A percentile compares a stretch with the other conserved stretches of the same genome.
These are phyloP conservation scores for Heliconius hermathena DNA, from an alignment of 1,140 invertebrate genomes.

Conservation along the genomic window DNA sequence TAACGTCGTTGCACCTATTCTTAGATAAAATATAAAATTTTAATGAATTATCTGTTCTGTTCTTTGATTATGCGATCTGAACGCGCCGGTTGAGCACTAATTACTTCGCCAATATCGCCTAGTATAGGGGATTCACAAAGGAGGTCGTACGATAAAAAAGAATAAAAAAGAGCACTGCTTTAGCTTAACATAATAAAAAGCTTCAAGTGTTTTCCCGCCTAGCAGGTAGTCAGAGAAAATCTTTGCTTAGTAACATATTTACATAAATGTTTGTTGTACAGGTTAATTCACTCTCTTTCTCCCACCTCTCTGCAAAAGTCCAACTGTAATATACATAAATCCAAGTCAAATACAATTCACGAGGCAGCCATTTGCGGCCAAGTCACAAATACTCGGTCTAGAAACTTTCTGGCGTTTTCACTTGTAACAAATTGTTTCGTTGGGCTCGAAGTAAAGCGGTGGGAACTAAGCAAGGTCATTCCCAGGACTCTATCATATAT, in stretches of 20 bases:
- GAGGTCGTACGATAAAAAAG: no score
- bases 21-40: no score
- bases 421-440: constrained; percentile 21
- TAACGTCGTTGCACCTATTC: no score
- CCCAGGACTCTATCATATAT: neutral
- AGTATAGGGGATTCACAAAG: no score
- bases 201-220: no score
- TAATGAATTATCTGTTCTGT: no score
- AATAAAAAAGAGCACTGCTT: no score
- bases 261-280: neutral
- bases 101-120: no score
- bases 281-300: neutral
- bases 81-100: no score
- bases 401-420: constrained; percentile 25
- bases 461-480: neutral
- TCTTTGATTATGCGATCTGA: no score
- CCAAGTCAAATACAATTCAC: constrained; percentile 9
- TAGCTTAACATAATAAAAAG: no score
- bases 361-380: constrained; percentile 14
- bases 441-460: neutral
- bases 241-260: neutral
- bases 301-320: neutral
- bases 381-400: constrained; percentile 19
- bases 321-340: constrained; percentile 20
- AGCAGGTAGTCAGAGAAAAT: no score